A percentile compares a stretch with the other conserved stretches of the same genome.
These are phyloP conservation scores for Natator depressus DNA, from an alignment of 2,113 vertebrate genomes.

Conservation along the genomic window DNA sequence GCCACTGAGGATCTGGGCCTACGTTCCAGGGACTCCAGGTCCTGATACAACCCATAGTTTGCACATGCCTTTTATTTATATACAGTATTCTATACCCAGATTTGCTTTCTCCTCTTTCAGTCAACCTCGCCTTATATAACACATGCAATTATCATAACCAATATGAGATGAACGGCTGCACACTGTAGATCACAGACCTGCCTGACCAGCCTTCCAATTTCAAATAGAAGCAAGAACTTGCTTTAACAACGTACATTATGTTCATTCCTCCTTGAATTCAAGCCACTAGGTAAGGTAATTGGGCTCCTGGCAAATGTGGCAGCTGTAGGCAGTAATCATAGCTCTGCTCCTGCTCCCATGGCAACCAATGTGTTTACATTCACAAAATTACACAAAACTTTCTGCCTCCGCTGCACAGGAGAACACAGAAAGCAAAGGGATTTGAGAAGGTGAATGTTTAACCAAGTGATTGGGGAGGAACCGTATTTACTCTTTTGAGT, in stretches of 20 bases:
- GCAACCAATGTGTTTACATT: slow-evolving; percentile 70
- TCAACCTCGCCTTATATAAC: slow-evolving; percentile 10
- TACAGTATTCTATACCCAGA: background rate
- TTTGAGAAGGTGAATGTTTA: slow-evolving; percentile 33
- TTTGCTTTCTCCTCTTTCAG: slow-evolving; percentile 10
- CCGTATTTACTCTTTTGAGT: background rate
- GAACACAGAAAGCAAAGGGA: background rate
- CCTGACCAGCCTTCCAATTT: slow-evolving; percentile 15
- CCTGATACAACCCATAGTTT: background rate
- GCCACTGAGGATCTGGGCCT: background rate
- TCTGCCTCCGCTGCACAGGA: background rate
- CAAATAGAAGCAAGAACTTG: slow-evolving; percentile 17
- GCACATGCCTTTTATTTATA: background rate
- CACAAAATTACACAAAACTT: slow-evolving; percentile 50
- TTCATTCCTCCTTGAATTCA: slow-evolving; percentile 36
- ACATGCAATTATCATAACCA: slow-evolving; percentile 25
- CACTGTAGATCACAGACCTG: slow-evolving; percentile 1
- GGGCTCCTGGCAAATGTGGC: slow-evolving; percentile 45
- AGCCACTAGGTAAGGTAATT: slow-evolving; percentile 62
- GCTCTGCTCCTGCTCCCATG: slow-evolving; percentile 55
- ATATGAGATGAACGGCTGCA: background rate
- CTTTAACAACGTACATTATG: slow-evolving; percentile 52
- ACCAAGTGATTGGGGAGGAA: background rate
- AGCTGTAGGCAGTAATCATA: slow-evolving; percentile 67
- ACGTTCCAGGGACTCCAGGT: background rate